Evolutionary conservation across 2,797 vertebrate genomes (phyloP), one percentile per base, ranked within the genome.

Genomic region (Gobionotothen gibberifrons): DNA sequence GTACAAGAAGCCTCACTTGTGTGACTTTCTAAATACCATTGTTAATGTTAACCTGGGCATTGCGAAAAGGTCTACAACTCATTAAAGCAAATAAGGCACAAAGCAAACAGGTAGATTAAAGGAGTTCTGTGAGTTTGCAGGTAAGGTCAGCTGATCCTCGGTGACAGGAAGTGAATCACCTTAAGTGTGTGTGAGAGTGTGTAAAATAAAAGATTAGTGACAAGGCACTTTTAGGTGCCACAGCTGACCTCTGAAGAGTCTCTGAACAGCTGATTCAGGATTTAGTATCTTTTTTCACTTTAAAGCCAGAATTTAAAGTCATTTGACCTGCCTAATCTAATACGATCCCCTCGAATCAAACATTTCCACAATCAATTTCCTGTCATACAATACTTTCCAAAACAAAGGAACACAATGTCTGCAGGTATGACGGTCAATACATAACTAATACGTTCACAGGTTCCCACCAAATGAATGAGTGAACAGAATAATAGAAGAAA

Each of bases 141-240:
- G 32, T 39, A 57, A 76, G 49, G 22, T 49, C 26, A 60, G 17
- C 32, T 36, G 32, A 36, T 7, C 7, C 32, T 57, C 51, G 13
- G 58, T 43, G 61, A 67, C 65, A 47, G 59, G 42, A 65, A 55
- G 36, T 54, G 42, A 46, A 70, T 67, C 60, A 15, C 36, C 21
- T 16, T 43, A 39, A 40, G 43, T 49, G 36, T 36, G 49, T 29
- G 51, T 19, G 36, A 47, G 73, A 53, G 54, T 40, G 22, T 58
- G 47, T 49, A 14, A 15, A 48, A 48, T 19, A 65, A 57, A 14
- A 52, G 67, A 77, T 69, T 49, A 83, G 72, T 72, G 81, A 84
- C 48, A 8, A 66, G 67, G 78, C 75, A 74, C 55, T 80, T 84
- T 79, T 36, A 57, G 40, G 46, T 4, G 10, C n/a, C 43, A 26